These are phyloP conservation scores for Thinocorus orbignyianus DNA, from an alignment of 2,113 vertebrate species.

Conservation along the genomic window DNA sequence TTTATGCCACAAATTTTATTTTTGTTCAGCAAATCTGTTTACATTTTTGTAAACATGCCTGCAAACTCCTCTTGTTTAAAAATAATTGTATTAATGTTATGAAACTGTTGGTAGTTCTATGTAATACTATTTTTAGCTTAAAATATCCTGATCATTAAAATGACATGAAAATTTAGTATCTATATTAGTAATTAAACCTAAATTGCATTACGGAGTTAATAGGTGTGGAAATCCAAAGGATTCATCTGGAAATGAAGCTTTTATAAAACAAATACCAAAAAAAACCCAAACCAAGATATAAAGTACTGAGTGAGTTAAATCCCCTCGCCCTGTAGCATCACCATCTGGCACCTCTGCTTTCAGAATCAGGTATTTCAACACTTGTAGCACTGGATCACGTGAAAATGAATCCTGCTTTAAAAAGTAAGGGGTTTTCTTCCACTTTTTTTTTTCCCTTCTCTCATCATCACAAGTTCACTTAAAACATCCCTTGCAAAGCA, in stretches of 20 bases:
- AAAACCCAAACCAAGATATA: neutral
- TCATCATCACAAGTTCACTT: neutral
- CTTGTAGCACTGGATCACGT: neutral
- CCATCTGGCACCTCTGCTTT: conserved; percentile 13
- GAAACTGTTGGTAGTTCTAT: neutral
- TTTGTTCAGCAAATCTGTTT: neutral
- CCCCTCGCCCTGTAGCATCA: neutral
- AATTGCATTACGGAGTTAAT: neutral
- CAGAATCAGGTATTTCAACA: neutral
- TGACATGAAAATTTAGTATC: neutral
- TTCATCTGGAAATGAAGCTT: conserved; percentile 4
- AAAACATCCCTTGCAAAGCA: neutral
- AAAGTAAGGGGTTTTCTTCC: neutral
- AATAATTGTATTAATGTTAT: neutral
- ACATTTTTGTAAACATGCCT: neutral
- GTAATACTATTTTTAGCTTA: neutral
- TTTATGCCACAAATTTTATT: neutral
- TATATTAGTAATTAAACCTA: neutral
- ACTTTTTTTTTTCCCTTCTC: neutral
- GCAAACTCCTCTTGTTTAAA: neutral
- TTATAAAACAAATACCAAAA: neutral
- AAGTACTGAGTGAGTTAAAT: neutral
- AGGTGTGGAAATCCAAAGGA: neutral
- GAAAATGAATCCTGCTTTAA: neutral
- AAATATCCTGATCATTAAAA: neutral